Base-by-base conservation (phyloP, 1,140 invertebrate species). In the Bursaphelenchus mucronatus region DNA sequence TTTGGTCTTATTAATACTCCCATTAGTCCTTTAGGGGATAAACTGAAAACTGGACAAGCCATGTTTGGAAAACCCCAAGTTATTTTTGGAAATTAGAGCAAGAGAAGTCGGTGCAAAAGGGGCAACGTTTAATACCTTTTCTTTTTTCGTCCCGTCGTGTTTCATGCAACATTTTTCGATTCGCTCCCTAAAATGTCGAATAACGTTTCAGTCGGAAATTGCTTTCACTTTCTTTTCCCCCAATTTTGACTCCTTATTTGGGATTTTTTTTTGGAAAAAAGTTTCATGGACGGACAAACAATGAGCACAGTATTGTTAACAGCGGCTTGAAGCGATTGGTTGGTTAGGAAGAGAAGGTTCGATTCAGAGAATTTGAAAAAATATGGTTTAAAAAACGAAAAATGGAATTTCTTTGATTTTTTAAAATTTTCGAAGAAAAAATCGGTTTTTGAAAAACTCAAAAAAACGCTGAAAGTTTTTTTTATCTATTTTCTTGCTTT, bases 81-180 rank as follows among this genome's bases (percentile, higher is more conserved):
- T 2, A 55, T 21, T 30, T 30, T 30, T 30, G 30, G 30, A 55
- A n/a, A 13, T 39, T 15, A 44, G 13, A 55, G 13, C 19, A 55
- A 39, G 30, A 55, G 39, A 21, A 13, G 13, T 15, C n/a, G n/a
- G 30, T n/a, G 39, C 13, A n/a, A 39, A 55, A 55, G 54, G 21
- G 50, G 13, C 13, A 55, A 15, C 19, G 46, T 39, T 6, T 30
- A 59, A 69, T 71, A 64, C 76, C 76, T 70, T 69, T 66, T 19
- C 78, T 52, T 52, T 81, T 81, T 64, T 80, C 72, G 58, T 81
- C 79, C 19, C 78, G 66, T 64, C 78, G 64, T 59, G 67, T 78
- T 59, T 80, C 78, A 57, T 80, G 79, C 49, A 80, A 61, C 77
- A 80, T 81, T 68, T 80, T 80, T 30, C 78, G 61, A 54, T 80